phyloP scores from a whole-genome alignment of 2,113 vertebrate species.

The Actenoides lindsayi region DNA sequence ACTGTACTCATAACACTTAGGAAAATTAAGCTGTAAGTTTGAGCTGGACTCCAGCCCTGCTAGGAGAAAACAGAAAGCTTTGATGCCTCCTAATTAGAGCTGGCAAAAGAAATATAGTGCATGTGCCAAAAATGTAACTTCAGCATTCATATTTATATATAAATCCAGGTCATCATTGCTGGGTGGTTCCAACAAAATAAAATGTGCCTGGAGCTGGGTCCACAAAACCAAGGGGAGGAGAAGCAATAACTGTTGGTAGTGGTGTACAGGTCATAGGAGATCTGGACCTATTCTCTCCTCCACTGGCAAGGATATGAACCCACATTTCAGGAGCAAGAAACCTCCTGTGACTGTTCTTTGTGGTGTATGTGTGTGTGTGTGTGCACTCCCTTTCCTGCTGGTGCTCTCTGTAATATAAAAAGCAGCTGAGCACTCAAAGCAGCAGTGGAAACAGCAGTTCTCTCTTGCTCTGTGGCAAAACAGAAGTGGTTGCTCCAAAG shows the following conservation, averaged over 20 bases:
- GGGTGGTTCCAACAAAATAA: neutral
- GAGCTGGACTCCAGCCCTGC: neutral
- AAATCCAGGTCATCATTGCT: neutral
- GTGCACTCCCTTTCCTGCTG: neutral
- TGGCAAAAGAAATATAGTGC: neutral
- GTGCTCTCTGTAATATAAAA: neutral
- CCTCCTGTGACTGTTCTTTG: neutral
- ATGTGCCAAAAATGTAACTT: neutral
- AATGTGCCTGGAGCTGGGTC: neutral
- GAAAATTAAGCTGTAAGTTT: slow-evolving; percentile 22
- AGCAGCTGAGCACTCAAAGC: neutral
- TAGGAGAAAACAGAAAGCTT: neutral
- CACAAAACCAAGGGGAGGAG: neutral
- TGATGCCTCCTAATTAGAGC: neutral
- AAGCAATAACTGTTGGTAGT: neutral
- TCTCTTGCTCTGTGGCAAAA: neutral
- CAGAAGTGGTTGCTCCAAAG: neutral
- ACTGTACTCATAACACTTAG: neutral
- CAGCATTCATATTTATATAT: neutral
- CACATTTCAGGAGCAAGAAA: neutral
- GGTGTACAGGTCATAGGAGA: neutral
- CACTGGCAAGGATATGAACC: neutral
- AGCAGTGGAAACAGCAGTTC: neutral
- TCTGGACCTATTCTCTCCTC: neutral
- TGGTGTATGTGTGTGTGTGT: fast-evolving